Percentiles rank a stretch among this genome's conserved stretches.
Evolutionary conservation across 2,113 vertebrate species (phyloP).

Genomic region (Nanger granti): DNA sequence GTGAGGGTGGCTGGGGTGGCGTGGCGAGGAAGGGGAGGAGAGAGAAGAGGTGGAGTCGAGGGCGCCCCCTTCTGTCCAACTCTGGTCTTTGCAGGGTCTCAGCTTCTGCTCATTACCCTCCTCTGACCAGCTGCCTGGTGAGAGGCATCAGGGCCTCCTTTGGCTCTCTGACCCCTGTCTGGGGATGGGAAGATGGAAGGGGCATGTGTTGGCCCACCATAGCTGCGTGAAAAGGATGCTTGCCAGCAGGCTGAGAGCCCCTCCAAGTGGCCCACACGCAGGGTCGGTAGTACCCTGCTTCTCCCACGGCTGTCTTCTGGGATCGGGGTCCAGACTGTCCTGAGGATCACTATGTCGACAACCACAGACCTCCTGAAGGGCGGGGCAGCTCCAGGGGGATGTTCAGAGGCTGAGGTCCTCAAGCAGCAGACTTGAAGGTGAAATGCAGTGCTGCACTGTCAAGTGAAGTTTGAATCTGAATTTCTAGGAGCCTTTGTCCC

Average conservation of each 20-base stretch:
- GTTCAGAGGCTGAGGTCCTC: background rate
- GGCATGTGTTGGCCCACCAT: too few relatives aligned
- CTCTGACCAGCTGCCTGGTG: background rate
- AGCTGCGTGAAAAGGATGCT: background rate
- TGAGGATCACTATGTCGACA: background rate
- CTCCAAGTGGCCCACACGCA: fast-evolving
- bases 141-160: background rate
- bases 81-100: background rate
- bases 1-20: too few relatives aligned
- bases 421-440: background rate
- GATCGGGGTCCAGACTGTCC: background rate
- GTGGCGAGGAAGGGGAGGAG: background rate
- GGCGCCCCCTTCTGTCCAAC: background rate
- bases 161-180: background rate
- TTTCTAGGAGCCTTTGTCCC: background rate
- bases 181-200: background rate
- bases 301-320: background rate
- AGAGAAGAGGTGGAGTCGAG: background rate
- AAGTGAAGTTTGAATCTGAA: background rate
- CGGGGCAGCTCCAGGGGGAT: background rate
- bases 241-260: background rate
- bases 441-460: fast-evolving
- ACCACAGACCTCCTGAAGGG: background rate
- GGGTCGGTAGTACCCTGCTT: background rate
- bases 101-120: background rate